Base-by-base conservation (phyloP, 2,888 invertebrate species). In the Lasioglossum lativentre region DNA sequence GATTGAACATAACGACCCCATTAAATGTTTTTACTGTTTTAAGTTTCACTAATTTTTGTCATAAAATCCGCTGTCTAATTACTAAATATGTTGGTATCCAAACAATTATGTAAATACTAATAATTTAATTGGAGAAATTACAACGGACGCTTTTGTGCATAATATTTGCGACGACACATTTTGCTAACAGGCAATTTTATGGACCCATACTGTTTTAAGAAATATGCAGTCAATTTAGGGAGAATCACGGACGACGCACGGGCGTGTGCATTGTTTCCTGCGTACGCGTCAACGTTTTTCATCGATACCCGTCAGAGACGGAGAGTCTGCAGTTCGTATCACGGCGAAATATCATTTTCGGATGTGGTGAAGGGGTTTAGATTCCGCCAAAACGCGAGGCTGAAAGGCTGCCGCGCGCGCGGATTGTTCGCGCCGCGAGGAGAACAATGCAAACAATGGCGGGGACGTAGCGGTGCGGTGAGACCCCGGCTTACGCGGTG, bases 381-480 rank as follows among this genome's bases (percentile, higher is more conserved):
- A 93, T 93, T 93, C 92, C 87, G 92, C 90, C 87, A 66, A 88
- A 89, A 89, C 88, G 89, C 87, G 86, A 90, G 89, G 92, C 90
- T 92, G 92, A 92, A 93, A 93, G 90, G 90, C 91, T 86, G 92
- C 86, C 73, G 87, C n/a, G n/a, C n/a, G 34, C 82, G 92, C 89
- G 93, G 92, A 93, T 93, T 93, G 94, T 93, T 93, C 93, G 91
- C 89, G 86, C 84, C 75, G 87, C 87, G 88, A 86, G 71, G 87
- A 90, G 92, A 93, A 94, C 94, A 94, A 94, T 93, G 94, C 93
- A 92, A 93, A 94, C 94, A 94, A 94, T 94, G 91, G 93, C 92
- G 90, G 92, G 91, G 88, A 88, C 86, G 90, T 86, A 89, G 91
- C 92, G 92, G 90, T 91, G 93, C 90, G 93, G 93, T 93, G 94